Conservation (phyloP, 2,797 vertebrate genomes). For the Macropodus opercularis region DNA sequence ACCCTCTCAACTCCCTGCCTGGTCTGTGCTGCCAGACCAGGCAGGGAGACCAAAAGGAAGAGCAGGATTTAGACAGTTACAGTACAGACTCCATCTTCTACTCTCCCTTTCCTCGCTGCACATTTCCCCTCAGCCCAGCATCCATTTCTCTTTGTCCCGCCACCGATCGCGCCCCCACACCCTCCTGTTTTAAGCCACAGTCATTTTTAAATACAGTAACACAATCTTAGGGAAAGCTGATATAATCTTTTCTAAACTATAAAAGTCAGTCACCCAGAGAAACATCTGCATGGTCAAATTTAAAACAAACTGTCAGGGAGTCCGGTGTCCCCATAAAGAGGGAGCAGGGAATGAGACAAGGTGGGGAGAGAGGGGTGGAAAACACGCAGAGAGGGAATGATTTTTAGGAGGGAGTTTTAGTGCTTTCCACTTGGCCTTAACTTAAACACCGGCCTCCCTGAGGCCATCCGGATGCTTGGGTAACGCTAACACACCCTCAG, state of each 20-base stretch:
- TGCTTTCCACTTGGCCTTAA: slow-evolving; percentile 67
- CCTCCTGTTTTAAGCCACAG: slow-evolving; percentile 53
- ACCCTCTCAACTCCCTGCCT: slow-evolving; percentile 45
- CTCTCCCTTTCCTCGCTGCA: slow-evolving; percentile 22
- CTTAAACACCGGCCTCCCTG: slow-evolving; percentile 64
- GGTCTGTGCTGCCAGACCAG: slow-evolving; percentile 79
- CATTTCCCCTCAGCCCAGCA: slow-evolving; percentile 34
- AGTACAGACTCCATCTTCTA: slow-evolving; percentile 59
- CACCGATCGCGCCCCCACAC: background rate
- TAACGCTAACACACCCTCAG: slow-evolving; percentile 54
- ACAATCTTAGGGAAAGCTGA: slow-evolving; percentile 97
- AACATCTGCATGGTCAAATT: slow-evolving; percentile 98
- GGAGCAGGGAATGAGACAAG: slow-evolving; percentile 50
- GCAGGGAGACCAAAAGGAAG: no score
- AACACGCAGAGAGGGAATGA: slow-evolving; percentile 53
- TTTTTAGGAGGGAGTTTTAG: slow-evolving; percentile 67
- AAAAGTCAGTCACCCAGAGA: slow-evolving; percentile 98
- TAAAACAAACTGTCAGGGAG: slow-evolving; percentile 97
- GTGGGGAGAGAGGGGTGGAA: slow-evolving; percentile 47
- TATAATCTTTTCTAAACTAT: slow-evolving; percentile 99
- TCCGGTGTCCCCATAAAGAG: slow-evolving; percentile 94
- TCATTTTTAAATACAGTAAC: slow-evolving; percentile 95
- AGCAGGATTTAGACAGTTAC: slow-evolving; percentile 86
- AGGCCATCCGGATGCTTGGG: slow-evolving; percentile 51
- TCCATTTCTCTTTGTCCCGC: slow-evolving; percentile 12